A percentile compares a stretch with the other conserved stretches of the same genome.
These are phyloP conservation scores for Yponomeuta cagnagella DNA, from an alignment of 2,888 invertebrate genomes.

Conservation along the genomic window DNA sequence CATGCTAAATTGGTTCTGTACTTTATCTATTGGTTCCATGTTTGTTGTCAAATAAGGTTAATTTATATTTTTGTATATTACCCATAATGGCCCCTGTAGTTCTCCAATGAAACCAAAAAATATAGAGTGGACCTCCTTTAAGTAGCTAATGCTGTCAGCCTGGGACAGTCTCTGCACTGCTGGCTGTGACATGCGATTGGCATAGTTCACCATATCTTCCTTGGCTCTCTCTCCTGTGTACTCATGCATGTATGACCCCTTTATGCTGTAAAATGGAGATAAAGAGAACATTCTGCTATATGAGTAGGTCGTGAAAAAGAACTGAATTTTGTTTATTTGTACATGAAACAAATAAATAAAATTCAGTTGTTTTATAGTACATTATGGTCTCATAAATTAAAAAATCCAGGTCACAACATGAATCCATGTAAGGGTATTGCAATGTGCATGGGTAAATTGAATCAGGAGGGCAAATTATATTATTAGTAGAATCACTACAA, in stretches of 20 bases:
- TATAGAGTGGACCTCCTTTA: constrained; percentile 84
- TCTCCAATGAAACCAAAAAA: constrained; percentile 93
- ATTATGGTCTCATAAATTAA: too few species aligned
- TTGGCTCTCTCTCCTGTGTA: constrained; percentile 91
- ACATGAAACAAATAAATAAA: too few species aligned
- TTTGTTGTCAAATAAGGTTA: neutral
- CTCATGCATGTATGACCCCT: constrained; percentile 84
- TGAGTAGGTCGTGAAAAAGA: too few species aligned
- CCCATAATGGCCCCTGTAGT: constrained; percentile 85
- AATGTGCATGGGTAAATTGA: too few species aligned
- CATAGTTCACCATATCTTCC: constrained; percentile 94
- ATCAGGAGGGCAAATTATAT: too few species aligned
- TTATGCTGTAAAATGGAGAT: constrained; percentile 77
- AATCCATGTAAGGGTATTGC: too few species aligned
- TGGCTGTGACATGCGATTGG: constrained; percentile 90
- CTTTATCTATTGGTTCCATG: too few species aligned
- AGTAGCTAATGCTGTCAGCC: constrained; percentile 84
- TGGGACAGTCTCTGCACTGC: constrained; percentile 88
- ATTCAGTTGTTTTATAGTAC: too few species aligned
- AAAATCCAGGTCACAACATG: too few species aligned
- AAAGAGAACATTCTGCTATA: neutral
- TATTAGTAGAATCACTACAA: too few species aligned
- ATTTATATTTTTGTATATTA: constrained; percentile 28
- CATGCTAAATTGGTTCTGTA: too few species aligned
- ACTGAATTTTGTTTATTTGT: too few species aligned